phyloP scores from a whole-genome alignment of 2,113 vertebrate species.

The Rhea pennata region DNA sequence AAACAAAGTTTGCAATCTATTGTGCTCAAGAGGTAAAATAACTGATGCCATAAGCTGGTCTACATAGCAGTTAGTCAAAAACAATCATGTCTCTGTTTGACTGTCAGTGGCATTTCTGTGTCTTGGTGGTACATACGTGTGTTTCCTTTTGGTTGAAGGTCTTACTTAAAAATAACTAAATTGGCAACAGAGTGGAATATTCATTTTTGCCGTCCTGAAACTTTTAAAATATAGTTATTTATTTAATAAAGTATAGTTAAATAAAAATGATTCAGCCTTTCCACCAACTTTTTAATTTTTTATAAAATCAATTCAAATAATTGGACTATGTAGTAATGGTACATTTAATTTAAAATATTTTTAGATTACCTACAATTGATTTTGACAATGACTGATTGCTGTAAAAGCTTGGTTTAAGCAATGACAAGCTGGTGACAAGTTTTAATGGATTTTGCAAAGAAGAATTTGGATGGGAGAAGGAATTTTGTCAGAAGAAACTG shows the following conservation, averaged over 20 bases:
- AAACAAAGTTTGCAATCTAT: neutral
- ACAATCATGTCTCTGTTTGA: neutral
- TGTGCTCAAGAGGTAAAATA: neutral
- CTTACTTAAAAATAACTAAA: neutral
- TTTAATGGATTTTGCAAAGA: constrained; percentile 56
- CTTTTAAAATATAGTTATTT: neutral
- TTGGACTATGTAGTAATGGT: constrained; percentile 16
- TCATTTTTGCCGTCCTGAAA: neutral
- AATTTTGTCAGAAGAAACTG: constrained; percentile 21
- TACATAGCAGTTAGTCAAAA: neutral
- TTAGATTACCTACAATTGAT: constrained; percentile 42
- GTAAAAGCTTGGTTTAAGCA: constrained; percentile 34
- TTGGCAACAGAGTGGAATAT: neutral
- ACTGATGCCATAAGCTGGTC: neutral
- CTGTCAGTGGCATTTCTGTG: neutral
- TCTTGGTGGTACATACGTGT: neutral
- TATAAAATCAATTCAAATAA: constrained; percentile 1
- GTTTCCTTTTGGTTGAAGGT: neutral
- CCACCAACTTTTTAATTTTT: neutral
- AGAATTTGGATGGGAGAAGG: constrained; percentile 1
- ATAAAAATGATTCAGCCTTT: neutral
- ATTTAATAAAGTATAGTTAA: neutral
- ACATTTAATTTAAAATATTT: constrained; percentile 53
- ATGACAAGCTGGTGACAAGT: constrained; percentile 63
- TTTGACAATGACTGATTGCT: constrained; percentile 55